Percentiles rank a stretch among this genome's conserved stretches.
phyloP scores from a whole-genome alignment of 1,140 invertebrate species.

The Tribolium madens region DNA sequence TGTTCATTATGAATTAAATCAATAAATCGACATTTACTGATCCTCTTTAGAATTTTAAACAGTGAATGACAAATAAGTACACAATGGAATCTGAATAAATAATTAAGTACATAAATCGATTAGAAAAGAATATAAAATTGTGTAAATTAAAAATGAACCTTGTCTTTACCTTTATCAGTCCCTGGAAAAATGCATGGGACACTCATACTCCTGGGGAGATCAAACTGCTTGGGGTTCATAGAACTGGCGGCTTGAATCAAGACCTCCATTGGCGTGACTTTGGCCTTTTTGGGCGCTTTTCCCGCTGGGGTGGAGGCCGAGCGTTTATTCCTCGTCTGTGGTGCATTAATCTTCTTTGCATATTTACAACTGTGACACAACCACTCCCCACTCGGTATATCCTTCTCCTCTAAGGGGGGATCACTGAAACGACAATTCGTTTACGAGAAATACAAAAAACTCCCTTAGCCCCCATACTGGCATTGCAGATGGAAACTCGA shows the following conservation, averaged over 20 bases:
- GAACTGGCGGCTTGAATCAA: conserved; percentile 83
- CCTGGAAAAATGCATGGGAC: conserved; percentile 86
- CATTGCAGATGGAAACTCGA: conserved; percentile 94
- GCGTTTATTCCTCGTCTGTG: conserved; percentile 51
- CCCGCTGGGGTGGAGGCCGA: conserved; percentile 52
- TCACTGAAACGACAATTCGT: conserved; percentile 73
- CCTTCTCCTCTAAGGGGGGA: conserved; percentile 87
- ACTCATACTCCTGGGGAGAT: conserved; percentile 83
- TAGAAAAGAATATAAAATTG: not conserved
- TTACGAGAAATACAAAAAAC: not conserved
- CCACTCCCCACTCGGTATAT: conserved; percentile 93
- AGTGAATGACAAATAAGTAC: too few relatives aligned
- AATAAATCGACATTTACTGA: too few relatives aligned
- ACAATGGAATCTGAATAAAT: too few relatives aligned
- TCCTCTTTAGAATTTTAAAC: too few relatives aligned
- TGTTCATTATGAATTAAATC: too few relatives aligned
- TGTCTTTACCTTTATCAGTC: conserved; percentile 79
- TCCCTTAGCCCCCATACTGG: conserved; percentile 74
- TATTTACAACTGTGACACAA: conserved; percentile 83
- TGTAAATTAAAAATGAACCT: too few relatives aligned
- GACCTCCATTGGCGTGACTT: conserved; percentile 76
- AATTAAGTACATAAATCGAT: too few relatives aligned
- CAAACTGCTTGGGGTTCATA: conserved; percentile 91
- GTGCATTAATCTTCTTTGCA: conserved; percentile 57
- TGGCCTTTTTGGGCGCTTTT: conserved; percentile 64